These are phyloP conservation scores for Acarapis woodi DNA, from an alignment of 1,140 invertebrate species.

Conservation along the genomic window DNA sequence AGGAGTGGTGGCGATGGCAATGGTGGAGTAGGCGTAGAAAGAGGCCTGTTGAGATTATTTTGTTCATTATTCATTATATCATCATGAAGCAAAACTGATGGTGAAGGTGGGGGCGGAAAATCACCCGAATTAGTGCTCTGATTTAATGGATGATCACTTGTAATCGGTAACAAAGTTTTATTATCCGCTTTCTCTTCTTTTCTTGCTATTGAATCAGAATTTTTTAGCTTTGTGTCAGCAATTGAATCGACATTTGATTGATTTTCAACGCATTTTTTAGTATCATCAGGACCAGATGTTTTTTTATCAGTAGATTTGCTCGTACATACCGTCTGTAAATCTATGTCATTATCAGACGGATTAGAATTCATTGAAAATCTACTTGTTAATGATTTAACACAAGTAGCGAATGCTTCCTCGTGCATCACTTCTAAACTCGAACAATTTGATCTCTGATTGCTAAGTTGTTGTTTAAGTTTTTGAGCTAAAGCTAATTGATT, in stretches of 20 bases:
- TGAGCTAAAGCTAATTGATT: no score
- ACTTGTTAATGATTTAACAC: slow-evolving; percentile 20
- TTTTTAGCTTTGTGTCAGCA: no score
- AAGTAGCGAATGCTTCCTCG: slow-evolving; percentile 19
- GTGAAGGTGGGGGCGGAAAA: slow-evolving; percentile 21
- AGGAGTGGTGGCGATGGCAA: neutral
- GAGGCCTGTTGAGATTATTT: neutral
- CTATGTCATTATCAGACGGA: slow-evolving; percentile 5
- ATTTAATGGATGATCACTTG: neutral
- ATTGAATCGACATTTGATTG: no score
- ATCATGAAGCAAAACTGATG: slow-evolving; percentile 13
- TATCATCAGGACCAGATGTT: no score
- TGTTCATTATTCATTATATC: neutral
- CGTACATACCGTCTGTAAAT: no score
- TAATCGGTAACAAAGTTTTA: no score
- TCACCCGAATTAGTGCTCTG: slow-evolving; percentile 13
- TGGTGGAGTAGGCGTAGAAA: neutral
- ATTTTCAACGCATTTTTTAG: no score
- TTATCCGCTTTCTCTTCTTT: neutral
- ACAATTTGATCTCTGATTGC: no score
- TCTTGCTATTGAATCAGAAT: slow-evolving; percentile 7
- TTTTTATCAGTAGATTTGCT: no score
- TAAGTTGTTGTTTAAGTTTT: no score
- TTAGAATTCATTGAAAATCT: slow-evolving; percentile 16
- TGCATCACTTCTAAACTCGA: slow-evolving; percentile 9